Evolutionary conservation across 92 coral and sea anemone species (phyloP).

Genomic region (Actinernus sp.): DNA sequence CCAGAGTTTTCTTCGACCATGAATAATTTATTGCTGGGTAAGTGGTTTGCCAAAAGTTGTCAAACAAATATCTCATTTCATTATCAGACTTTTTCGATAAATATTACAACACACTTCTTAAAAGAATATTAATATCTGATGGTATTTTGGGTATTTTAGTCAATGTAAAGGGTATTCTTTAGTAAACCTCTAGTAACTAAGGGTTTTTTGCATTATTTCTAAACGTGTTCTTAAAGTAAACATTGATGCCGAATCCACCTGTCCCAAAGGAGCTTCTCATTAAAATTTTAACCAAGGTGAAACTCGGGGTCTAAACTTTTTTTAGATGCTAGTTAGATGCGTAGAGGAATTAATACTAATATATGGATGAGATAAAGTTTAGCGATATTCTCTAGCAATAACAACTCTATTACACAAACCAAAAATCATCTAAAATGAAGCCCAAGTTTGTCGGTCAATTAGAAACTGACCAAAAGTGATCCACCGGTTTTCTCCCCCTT

Average conservation of each 20-base stretch:
- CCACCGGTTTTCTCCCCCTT: constrained; percentile 5
- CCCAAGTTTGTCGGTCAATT: constrained; percentile 14
- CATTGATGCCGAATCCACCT: constrained; percentile 58
- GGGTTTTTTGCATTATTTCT: constrained; percentile 1
- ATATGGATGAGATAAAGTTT: background rate
- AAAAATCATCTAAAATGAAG: background rate
- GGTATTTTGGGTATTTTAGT: too few species aligned
- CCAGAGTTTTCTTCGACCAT: constrained; percentile 37
- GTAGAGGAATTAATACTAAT: background rate
- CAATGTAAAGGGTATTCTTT: too few species aligned
- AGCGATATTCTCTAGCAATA: background rate
- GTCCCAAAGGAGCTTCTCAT: constrained; percentile 31
- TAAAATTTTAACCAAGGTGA: constrained; percentile 60
- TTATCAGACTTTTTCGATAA: too few species aligned
- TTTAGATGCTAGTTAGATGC: background rate
- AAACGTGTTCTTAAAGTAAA: too few species aligned
- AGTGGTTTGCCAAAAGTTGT: constrained; percentile 22
- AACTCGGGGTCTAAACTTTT: constrained; percentile 15
- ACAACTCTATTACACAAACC: background rate
- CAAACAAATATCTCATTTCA: constrained; percentile 20
- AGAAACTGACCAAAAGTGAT: constrained; percentile 13
- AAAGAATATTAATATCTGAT: too few species aligned
- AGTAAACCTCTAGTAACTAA: too few species aligned
- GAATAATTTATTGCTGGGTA: constrained; percentile 36
- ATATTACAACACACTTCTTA: too few species aligned